Conservation (phyloP, 2,888 invertebrate species). For the Stegana nigrithorax region DNA sequence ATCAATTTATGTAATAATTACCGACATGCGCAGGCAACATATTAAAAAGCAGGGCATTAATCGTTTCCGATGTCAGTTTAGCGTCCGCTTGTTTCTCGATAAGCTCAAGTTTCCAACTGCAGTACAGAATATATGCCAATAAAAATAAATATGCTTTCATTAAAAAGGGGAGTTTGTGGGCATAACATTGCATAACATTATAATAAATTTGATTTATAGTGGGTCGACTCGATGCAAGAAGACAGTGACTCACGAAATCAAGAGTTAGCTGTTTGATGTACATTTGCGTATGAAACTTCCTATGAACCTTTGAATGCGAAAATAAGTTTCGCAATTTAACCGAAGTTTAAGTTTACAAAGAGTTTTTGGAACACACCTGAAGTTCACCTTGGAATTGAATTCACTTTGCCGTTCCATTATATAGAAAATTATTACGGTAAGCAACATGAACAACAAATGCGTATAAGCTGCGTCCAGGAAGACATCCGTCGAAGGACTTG, state of each 20-base stretch:
- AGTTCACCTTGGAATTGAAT: constrained; percentile 86
- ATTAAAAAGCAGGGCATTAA: constrained; percentile 87
- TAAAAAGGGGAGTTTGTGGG: too few species aligned
- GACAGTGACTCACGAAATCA: too few species aligned
- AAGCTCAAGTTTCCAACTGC: constrained; percentile 75
- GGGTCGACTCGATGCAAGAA: too few species aligned
- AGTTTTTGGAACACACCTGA: constrained; percentile 69
- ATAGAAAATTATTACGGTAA: constrained; percentile 80
- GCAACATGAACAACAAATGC: constrained; percentile 78
- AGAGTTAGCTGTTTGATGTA: too few species aligned
- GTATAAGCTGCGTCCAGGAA: constrained; percentile 75
- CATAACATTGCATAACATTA: too few species aligned
- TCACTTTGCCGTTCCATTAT: constrained; percentile 89
- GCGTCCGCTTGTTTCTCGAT: constrained; percentile 87
- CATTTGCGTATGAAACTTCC: too few species aligned
- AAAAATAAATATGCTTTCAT: not conserved
- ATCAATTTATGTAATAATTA: constrained; percentile 65
- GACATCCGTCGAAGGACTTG: constrained; percentile 77
- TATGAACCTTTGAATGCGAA: too few species aligned
- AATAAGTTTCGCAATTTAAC: too few species aligned
- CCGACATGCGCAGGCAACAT: constrained; percentile 93
- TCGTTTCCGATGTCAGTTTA: constrained; percentile 83
- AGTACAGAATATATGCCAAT: not conserved
- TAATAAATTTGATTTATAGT: too few species aligned
- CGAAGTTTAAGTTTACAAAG: too few species aligned